These are phyloP conservation scores for Piaya cayana DNA, from an alignment of 2,113 vertebrate genomes.

Conservation along the genomic window DNA sequence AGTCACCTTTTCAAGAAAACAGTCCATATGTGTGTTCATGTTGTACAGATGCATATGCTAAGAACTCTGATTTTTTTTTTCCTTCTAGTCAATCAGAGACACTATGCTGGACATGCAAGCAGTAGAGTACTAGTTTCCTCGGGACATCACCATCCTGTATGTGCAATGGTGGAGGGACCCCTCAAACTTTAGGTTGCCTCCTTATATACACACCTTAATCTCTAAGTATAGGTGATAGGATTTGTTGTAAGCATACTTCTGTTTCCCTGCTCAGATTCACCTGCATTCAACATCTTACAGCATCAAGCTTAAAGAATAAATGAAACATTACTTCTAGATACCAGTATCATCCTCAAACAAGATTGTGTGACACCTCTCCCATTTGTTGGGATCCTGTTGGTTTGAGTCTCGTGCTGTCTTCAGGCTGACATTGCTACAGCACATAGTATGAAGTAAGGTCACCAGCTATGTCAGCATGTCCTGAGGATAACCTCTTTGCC, in stretches of 20 bases:
- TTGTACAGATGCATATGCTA: background rate
- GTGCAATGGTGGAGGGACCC: background rate
- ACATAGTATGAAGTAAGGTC: background rate
- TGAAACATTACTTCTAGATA: background rate
- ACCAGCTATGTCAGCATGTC: background rate
- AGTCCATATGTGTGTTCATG: background rate
- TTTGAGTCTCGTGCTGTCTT: background rate
- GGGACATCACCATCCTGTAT: background rate
- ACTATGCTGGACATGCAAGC: background rate
- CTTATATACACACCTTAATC: background rate
- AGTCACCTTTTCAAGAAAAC: background rate
- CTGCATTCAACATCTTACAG: background rate
- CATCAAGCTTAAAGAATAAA: background rate
- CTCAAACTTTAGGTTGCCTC: background rate
- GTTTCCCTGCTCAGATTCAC: background rate
- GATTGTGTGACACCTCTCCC: background rate
- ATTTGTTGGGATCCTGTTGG: background rate
- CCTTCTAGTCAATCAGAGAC: background rate
- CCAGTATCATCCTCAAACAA: background rate
- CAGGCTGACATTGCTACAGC: background rate
- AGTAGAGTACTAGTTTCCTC: background rate
- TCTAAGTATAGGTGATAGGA: background rate
- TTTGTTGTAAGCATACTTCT: background rate
- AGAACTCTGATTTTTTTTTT: background rate
- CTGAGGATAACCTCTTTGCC: background rate